Evolutionary conservation across 2,797 vertebrate genomes (phyloP), one percentile per base, ranked within the genome.

Genomic region (Anguilla pacifica): DNA sequence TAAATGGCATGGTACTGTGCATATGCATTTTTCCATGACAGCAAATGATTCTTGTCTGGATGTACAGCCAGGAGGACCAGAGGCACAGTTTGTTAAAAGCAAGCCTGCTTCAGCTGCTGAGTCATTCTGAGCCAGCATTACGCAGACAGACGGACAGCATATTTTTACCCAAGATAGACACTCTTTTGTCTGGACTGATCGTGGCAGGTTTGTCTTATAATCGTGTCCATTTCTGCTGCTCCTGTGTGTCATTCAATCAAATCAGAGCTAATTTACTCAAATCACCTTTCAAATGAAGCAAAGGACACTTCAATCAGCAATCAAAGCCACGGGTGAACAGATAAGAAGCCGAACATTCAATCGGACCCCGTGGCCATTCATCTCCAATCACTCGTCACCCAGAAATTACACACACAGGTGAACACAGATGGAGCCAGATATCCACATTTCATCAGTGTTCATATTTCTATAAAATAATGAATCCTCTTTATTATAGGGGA

Each of bases 121-220:
- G 91, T 90, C 90, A 91, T 83, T 85, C n/a, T 85, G 72, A 57
- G 59, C 2, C 74, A 87, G 3, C 74, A 81, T 70, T 79, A 88
- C 0, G 88, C 49, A 72, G 72, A 86, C 15, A 87, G 87, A 86
- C 17, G 86, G 87, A 79, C 43, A 91, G 93, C 93, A 95, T 93
- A 93, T 94, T 93, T 91, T 93, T 39, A 53, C 25, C 79, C 72
- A 86, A 92, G 91, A 96, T 94, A 96, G 94, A 92, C 86, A 79
- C 92, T 89, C 90, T 91, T 94, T 92, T 96, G 95, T 96, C 94
- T 91, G 94, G 90, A 85, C 91, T 95, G 95, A 95, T 95, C 91
- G 90, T 90, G 95, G 93, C 85, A 67, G 93, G 89, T 93, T 94
- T 95, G 90, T 92, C 88, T 91, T 90, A 90, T 90, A 89, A 92